These are phyloP conservation scores for Salvelinus fontinalis DNA, from an alignment of 2,113 vertebrate genomes.

Conservation along the genomic window DNA sequence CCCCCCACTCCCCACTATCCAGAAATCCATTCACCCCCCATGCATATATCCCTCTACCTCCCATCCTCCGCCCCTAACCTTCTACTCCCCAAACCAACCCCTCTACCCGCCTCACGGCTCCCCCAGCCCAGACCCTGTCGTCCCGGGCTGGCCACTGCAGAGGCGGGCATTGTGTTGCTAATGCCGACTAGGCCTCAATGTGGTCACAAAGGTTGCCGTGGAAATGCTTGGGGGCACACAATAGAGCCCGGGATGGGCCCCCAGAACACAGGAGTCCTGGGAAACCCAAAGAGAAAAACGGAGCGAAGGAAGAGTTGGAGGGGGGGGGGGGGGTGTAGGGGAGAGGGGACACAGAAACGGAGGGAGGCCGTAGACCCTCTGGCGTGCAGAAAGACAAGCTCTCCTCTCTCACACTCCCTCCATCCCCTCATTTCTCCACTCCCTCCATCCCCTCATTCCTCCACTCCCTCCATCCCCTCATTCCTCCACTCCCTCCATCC, in stretches of 20 bases:
- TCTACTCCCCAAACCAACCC: neutral
- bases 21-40: neutral
- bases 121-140: neutral
- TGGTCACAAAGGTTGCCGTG: constrained; percentile 77
- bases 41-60: neutral
- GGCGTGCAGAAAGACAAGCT: neutral
- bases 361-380: neutral
- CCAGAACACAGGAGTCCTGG: constrained; percentile 43
- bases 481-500: too few species aligned
- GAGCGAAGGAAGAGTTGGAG: constrained; percentile 31
- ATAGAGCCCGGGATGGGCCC: constrained; percentile 62
- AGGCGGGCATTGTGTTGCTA: constrained; percentile 74
- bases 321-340: neutral
- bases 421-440: too few species aligned
- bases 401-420: neutral
- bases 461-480: too few species aligned
- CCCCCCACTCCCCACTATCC: neutral
- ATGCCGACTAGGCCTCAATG: constrained; percentile 62
- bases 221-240: constrained; percentile 69
- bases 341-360: constrained; percentile 48
- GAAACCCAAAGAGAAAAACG: constrained; percentile 31
- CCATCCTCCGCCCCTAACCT: neutral
- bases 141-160: constrained; percentile 20
- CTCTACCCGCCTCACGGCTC: neutral
- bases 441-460: too few species aligned